Evolutionary conservation across 2,113 vertebrate genomes (phyloP), one percentile per base, ranked within the genome.

Genomic region (Anoplopoma fimbria): DNA sequence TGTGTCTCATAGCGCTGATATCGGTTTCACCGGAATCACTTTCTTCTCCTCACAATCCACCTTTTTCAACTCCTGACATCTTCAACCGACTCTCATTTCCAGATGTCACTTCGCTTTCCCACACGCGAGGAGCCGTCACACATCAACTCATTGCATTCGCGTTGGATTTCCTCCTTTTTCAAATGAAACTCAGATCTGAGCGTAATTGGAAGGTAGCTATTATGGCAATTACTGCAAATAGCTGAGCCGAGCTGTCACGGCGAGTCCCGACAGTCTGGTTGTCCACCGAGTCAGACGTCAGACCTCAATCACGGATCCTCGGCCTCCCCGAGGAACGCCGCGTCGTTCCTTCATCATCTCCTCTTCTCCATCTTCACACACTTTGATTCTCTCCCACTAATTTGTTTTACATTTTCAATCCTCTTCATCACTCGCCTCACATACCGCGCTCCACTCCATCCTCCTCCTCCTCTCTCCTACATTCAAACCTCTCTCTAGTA

Each of bases 161-260:
- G 3, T 70, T 79, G 23, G 84, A 91, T 84, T 63, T 83, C 90
- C 81, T 81, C 69, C 77, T 81, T 58, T n/a, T 68, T 57, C 64
- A 1, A 77, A 70, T 74, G 58, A 80, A 71, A 81, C 67, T 73
- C 17, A 21, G 84, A 91, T 90, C 87, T 57, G 71, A 89, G 69
- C 3, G 40, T 90, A 93, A 95, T 93, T 93, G 87, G 85, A 74
- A 88, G 82, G 82, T 60, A 63, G 93, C 88, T 84, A 95, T 95
- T 95, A 95, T 71, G 78, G 79, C 83, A 92, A 95, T 95, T 95
- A 95, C 75, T 70, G 87, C 86, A 90, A 95, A 95, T 93, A 79
- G 91, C 87, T 33, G 87, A 84, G 88, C 87, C 57, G 90, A 85
- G 88, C 91, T 91, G 92, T 93, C 92, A 87, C 34, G 82, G 83